These are phyloP conservation scores for Maniola hyperantus DNA, from an alignment of 2,888 invertebrate species.

Conservation along the genomic window DNA sequence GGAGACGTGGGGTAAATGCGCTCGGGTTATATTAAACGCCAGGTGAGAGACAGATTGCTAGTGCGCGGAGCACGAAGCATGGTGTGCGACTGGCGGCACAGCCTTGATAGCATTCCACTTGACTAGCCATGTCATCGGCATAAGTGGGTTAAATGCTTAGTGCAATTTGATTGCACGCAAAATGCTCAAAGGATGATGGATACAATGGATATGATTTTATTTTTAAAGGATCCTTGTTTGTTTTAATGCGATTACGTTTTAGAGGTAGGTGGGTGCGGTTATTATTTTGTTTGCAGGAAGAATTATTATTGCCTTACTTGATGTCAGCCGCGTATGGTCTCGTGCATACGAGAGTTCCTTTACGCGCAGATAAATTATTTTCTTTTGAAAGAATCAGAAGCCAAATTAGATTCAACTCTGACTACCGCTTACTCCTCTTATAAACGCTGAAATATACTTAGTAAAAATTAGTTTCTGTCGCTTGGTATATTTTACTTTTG, in stretches of 20 bases:
- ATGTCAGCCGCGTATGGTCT: not conserved
- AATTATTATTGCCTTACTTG: constrained; percentile 1
- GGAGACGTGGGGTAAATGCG: constrained; percentile 32
- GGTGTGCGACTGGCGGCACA: constrained; percentile 22
- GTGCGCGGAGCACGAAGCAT: constrained; percentile 28
- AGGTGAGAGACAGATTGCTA: constrained; percentile 45
- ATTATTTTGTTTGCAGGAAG: constrained; percentile 6
- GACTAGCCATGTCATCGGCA: constrained; percentile 30
- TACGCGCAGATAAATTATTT: no score
- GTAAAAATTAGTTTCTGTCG: not conserved
- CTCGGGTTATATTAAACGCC: constrained; percentile 32
- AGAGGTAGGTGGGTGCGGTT: not conserved
- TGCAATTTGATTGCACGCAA: constrained; percentile 19
- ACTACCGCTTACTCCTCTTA: no score
- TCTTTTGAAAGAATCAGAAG: no score
- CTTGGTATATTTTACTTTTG: no score
- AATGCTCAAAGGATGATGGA: constrained; percentile 20
- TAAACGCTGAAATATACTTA: no score
- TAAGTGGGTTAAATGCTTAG: constrained; percentile 35
- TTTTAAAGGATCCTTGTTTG: constrained; percentile 19
- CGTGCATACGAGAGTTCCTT: no score
- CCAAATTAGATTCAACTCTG: not conserved
- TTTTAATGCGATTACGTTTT: constrained; percentile 17
- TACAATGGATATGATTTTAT: constrained; percentile 21
- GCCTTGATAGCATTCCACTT: constrained; percentile 38